phyloP scores from a whole-genome alignment of 2,113 vertebrate species.

The Ptychochromis oligacanthus region DNA sequence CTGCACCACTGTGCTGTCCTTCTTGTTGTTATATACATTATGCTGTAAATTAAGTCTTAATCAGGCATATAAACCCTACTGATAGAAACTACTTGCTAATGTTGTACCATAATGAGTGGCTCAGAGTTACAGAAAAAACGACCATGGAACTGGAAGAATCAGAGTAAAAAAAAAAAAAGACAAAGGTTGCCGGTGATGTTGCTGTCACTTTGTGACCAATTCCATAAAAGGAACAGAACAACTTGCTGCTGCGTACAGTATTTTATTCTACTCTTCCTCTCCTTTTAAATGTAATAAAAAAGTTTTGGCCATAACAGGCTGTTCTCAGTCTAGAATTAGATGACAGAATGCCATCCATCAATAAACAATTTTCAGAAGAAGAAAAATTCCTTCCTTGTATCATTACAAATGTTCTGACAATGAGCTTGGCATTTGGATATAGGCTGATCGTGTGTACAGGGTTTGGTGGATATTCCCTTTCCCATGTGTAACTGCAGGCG shows the following conservation, averaged over 20 bases:
- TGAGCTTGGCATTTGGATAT: constrained; percentile 13
- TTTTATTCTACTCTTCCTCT: not conserved
- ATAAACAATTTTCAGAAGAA: constrained; percentile 1
- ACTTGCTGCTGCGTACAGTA: not conserved
- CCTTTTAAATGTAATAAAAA: constrained; percentile 5
- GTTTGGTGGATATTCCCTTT: constrained; percentile 50
- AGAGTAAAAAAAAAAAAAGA: constrained; percentile 18
- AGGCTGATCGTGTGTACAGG: not conserved
- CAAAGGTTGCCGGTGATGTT: not conserved
- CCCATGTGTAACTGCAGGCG: constrained; percentile 50
- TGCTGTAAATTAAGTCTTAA: not conserved
- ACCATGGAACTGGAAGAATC: not conserved
- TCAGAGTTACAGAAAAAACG: constrained; percentile 21
- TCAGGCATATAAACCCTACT: not conserved
- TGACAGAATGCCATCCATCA: constrained; percentile 15
- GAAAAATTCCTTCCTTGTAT: constrained; percentile 28
- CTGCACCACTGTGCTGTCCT: not conserved
- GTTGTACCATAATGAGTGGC: not conserved
- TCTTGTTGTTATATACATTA: not conserved
- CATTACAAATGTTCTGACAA: constrained; percentile 18
- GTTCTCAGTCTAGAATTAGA: not conserved
- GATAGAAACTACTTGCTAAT: not conserved
- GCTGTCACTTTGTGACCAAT: not conserved
- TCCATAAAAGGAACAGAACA: constrained; percentile 18
- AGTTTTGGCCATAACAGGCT: not conserved